Base-by-base conservation (phyloP, 2,113 vertebrate genomes). In the Tachysurus fulvidraco region DNA sequence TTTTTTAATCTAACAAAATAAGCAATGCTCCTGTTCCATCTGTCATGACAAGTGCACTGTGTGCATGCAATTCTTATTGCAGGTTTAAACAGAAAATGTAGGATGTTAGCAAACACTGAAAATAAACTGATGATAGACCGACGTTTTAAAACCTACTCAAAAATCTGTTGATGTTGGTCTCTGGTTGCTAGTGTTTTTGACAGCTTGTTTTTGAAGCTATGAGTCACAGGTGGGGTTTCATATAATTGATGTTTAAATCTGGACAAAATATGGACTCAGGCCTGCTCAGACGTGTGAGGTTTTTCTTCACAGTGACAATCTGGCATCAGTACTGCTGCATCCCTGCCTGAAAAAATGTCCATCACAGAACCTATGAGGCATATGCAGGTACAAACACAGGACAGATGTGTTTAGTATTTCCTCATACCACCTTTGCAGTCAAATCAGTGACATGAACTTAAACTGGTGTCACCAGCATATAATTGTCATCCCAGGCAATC, bases 311-410 rank as follows among this genome's bases (percentile, higher is more conserved):
- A 65, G 55, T 79, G 84, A 89, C 41, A 76, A 28, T 82, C 25
- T 17, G 13, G 23, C 60, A 28, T 14, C 25, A 50, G 44, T 83
- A 81, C 69, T 17, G 77, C 64, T 62, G 0, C 81, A 16, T 83
- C 50, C 23, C n/a, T 81, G 88, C 90, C 91, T 73, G 73, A 36
- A 54, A 28, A 59, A 64, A 74, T 92, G 67, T 79, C 5, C 28
- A 57, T 87, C 73, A 52, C 83, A 44, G 54, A 85, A 8, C 12
- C 79, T 59, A 71, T 30, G 55, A 82, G 44, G 71, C 78, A 78
- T 74, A 78, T 16, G 73, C 85, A 88, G 44, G 83, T 41, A n/a
- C 21, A 10, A 28, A 21, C 7, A 19, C 7, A 69, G 4, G 41
- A 16, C 2, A 4, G 60, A 13, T 19, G 67, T 77, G 65, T 59